phyloP scores from a whole-genome alignment of 2,113 vertebrate species.

The Mola mola region DNA sequence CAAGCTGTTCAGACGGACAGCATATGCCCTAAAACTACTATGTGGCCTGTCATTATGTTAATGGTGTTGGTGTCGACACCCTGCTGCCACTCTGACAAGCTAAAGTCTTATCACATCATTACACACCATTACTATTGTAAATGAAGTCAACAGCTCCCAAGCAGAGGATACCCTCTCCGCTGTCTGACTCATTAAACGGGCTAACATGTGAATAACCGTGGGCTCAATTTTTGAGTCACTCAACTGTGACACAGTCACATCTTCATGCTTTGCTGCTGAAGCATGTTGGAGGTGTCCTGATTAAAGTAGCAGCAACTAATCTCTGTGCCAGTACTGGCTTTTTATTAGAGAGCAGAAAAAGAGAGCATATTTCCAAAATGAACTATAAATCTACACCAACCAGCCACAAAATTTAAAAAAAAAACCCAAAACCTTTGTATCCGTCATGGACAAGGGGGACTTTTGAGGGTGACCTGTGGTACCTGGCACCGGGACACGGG shows the following conservation, averaged over 20 bases:
- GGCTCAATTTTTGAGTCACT: conserved; percentile 51
- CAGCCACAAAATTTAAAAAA: no score
- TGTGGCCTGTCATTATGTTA: conserved; percentile 48
- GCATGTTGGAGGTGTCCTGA: background rate
- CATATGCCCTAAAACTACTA: conserved; percentile 38
- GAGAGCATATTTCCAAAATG: no score
- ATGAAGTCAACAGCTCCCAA: conserved; percentile 59
- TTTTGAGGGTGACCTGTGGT: no score
- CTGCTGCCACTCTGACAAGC: conserved; percentile 49
- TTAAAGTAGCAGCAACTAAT: conserved; percentile 4
- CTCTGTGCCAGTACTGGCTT: conserved; percentile 2
- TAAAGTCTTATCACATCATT: conserved; percentile 59
- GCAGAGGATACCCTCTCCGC: conserved; percentile 28
- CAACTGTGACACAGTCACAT: conserved; percentile 3
- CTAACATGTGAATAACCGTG: conserved; percentile 48
- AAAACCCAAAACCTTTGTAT: no score
- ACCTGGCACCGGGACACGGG: no score
- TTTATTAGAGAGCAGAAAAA: no score
- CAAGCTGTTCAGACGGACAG: conserved; percentile 12
- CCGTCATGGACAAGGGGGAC: no score
- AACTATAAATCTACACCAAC: no score
- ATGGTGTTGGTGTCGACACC: conserved; percentile 50
- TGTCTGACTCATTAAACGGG: conserved; percentile 52
- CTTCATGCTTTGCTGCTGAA: background rate
- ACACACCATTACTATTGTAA: conserved; percentile 65